These are phyloP conservation scores for Aleadryas rufinucha DNA, from an alignment of 2,113 vertebrate species.

Conservation along the genomic window DNA sequence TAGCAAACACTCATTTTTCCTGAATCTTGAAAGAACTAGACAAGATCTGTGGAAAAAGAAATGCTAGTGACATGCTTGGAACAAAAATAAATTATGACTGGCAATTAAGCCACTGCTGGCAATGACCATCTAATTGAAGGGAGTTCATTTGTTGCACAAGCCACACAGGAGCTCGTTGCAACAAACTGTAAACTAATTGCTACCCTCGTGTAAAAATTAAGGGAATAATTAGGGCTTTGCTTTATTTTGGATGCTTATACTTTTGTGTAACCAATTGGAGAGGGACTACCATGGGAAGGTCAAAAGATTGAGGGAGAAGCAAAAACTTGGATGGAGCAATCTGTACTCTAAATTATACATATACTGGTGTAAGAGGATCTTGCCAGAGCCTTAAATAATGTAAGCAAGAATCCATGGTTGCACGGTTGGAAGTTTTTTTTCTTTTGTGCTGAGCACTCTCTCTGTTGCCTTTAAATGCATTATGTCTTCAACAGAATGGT, in stretches of 20 bases:
- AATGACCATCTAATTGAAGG: background rate
- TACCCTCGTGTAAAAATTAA: background rate
- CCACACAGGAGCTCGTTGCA: background rate
- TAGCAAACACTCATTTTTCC: background rate
- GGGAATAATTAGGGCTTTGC: background rate
- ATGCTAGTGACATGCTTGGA: background rate
- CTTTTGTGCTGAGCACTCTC: background rate
- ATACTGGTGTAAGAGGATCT: background rate
- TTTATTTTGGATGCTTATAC: background rate
- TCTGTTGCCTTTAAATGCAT: background rate
- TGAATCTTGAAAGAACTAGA: background rate
- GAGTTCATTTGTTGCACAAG: background rate
- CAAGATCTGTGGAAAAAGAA: background rate
- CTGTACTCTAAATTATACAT: background rate
- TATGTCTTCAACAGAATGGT: background rate
- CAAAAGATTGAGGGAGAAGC: background rate
- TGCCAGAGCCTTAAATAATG: background rate
- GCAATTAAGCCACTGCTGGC: background rate
- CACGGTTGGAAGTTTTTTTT: background rate
- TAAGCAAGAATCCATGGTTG: fast-evolving
- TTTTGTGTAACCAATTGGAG: background rate
- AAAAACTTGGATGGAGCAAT: background rate
- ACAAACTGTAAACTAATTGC: constrained; percentile 6
- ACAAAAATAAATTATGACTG: background rate
- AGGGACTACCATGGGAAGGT: background rate